Conservation (phyloP, 2,113 vertebrate species). For the Sapayoa aenigma region DNA sequence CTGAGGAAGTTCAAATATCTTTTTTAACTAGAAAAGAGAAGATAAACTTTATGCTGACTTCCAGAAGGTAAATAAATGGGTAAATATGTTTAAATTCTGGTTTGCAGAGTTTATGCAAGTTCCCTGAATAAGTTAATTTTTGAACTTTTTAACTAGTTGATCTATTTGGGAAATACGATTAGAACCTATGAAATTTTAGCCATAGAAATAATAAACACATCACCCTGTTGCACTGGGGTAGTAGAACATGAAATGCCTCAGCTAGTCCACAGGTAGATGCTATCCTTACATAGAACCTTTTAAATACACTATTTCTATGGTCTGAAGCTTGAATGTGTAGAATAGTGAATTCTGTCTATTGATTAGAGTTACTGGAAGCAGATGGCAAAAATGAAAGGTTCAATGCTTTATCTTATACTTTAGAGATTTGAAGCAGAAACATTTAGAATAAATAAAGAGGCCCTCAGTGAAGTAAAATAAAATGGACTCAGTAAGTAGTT, state of each 20-base stretch:
- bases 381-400: background rate
- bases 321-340: background rate
- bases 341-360: background rate
- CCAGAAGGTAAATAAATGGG: background rate
- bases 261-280: background rate
- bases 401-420: background rate
- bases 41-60: conserved; percentile 1
- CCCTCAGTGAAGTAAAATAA: background rate
- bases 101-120: background rate
- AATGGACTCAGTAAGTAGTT: background rate
- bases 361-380: background rate
- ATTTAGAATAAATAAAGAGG: background rate
- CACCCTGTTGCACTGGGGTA: background rate
- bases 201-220: background rate
- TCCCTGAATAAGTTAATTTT: background rate
- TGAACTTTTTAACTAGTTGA: background rate
- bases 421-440: background rate
- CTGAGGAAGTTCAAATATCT: conserved; percentile 63
- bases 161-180: background rate
- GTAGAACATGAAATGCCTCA: background rate
- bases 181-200: background rate
- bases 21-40: conserved; percentile 60
- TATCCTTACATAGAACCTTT: background rate
- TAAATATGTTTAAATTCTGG: background rate
- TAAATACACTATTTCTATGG: background rate